Conservation (phyloP, 2,113 vertebrate species). For the Pangasianodon gigas region DNA sequence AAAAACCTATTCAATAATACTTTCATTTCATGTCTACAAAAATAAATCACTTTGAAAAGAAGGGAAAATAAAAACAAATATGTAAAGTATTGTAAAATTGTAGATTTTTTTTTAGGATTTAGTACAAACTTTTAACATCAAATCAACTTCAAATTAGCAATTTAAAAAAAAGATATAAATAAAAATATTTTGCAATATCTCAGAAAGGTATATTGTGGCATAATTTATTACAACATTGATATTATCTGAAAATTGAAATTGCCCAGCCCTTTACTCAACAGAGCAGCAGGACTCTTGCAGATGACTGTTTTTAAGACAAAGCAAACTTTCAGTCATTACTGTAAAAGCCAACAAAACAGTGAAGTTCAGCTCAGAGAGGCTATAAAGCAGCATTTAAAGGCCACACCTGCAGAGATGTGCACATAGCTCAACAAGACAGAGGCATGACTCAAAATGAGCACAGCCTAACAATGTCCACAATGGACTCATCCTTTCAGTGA, state of each 20-base stretch:
- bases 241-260: not conserved
- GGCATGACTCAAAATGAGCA: constrained; percentile 1
- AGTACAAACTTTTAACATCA: not conserved
- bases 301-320: not conserved
- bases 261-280: not conserved
- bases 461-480: constrained; percentile 8
- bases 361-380: not conserved
- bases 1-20: not conserved
- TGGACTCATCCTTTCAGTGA: constrained; percentile 1
- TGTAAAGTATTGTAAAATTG: not conserved
- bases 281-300: not conserved
- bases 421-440: not conserved
- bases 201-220: not conserved
- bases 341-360: constrained; percentile 27
- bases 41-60: not conserved
- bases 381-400: not conserved
- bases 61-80: not conserved
- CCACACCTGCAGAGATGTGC: not conserved
- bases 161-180: too few relatives aligned
- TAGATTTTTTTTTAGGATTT: not conserved
- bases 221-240: not conserved
- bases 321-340: not conserved
- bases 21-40: not conserved
- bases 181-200: not conserved
- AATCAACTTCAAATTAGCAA: not conserved